Evolutionary conservation across 2,113 vertebrate genomes (phyloP).

Genomic region (Zosterops borbonicus): DNA sequence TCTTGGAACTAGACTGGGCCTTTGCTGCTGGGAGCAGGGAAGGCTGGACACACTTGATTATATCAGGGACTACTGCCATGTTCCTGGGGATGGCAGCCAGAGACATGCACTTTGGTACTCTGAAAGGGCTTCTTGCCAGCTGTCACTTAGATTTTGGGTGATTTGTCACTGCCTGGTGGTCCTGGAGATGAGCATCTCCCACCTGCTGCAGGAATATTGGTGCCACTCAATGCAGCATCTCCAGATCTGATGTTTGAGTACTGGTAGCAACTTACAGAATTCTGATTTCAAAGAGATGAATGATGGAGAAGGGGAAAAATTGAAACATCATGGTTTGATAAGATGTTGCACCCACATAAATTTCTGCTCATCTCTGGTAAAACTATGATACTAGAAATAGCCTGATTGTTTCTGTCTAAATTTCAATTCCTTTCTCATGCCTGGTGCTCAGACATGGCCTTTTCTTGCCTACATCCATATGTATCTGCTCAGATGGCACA

Average conservation of each 20-base stretch:
- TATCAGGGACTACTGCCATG: neutral
- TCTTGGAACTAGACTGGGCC: neutral
- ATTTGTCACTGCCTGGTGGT: neutral
- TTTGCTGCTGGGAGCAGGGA: neutral
- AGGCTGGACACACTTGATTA: neutral
- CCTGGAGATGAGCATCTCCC: neutral
- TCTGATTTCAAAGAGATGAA: neutral
- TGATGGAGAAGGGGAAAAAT: neutral
- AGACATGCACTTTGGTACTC: neutral
- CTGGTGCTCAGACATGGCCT: neutral
- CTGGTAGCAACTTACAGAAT: neutral
- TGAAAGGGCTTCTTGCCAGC: neutral
- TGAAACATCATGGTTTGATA: neutral
- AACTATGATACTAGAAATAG: neutral
- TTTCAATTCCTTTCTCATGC: neutral
- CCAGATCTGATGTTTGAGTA: neutral
- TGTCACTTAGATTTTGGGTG: neutral
- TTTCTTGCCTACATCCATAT: neutral
- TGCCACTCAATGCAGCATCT: neutral
- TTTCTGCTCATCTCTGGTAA: neutral
- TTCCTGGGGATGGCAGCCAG: neutral
- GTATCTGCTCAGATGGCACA: neutral
- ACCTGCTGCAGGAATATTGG: neutral
- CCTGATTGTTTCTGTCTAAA: neutral
- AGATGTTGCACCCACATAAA: neutral